Percentiles rank a stretch among this genome's conserved stretches.
Evolutionary conservation across 2,888 invertebrate species (phyloP).

Genomic region (Trissolcus brochymenae): DNA sequence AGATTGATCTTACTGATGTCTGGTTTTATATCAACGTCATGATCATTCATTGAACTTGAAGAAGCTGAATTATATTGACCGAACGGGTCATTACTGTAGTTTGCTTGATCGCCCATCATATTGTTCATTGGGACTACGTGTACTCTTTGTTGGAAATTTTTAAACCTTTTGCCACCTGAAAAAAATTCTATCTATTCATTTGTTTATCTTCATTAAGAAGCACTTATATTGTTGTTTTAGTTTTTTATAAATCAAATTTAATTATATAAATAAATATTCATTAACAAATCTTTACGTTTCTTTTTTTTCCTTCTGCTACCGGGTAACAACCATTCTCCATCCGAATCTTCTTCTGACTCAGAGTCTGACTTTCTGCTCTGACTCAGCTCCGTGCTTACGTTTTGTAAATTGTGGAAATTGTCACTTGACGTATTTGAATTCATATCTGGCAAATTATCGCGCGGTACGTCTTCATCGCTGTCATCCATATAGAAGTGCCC

Average conservation of each 20-base stretch:
- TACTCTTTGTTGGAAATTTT: neutral
- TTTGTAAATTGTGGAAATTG: constrained; percentile 56
- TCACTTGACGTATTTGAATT: constrained; percentile 66
- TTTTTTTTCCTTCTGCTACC: constrained; percentile 72
- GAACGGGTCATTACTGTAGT: neutral
- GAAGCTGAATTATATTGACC: neutral
- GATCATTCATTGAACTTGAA: neutral
- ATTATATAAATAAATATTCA: too few relatives aligned
- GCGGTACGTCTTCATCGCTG: constrained; percentile 64
- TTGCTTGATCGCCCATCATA: neutral
- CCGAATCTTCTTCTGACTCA: constrained; percentile 67
- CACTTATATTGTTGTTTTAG: neutral
- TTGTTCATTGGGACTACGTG: too few relatives aligned
- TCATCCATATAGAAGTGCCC: constrained; percentile 72
- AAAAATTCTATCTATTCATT: too few relatives aligned
- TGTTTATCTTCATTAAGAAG: too few relatives aligned
- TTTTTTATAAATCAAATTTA: neutral
- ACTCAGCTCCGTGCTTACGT: constrained; percentile 45
- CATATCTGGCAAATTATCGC: constrained; percentile 71
- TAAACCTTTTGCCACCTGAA: too few relatives aligned
- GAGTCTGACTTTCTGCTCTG: constrained; percentile 61
- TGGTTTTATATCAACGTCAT: constrained; percentile 23
- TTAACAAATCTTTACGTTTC: constrained; percentile 63
- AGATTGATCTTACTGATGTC: constrained; percentile 33
- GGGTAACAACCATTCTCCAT: constrained; percentile 74